Percentiles rank a stretch among this genome's conserved stretches.
These are phyloP conservation scores for Emydoidea blandingii DNA, from an alignment of 2,797 vertebrate genomes.

Conservation along the genomic window DNA sequence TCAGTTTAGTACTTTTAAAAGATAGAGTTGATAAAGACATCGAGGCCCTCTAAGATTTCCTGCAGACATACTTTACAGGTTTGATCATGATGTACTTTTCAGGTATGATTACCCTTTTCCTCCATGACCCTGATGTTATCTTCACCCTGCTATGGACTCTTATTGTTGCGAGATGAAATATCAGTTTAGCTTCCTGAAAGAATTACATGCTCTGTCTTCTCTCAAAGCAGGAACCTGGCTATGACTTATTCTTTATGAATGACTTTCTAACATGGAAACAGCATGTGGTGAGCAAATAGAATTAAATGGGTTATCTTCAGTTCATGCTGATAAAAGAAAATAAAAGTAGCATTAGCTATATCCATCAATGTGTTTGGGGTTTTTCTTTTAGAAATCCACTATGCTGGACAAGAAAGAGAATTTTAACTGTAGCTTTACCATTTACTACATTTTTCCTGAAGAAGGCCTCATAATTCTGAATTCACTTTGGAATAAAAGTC, in stretches of 20 bases:
- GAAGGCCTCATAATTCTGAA: not conserved
- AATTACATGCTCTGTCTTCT: constrained; percentile 62
- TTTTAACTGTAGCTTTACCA: not conserved
- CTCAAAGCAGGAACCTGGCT: not conserved
- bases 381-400: not conserved
- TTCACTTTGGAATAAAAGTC: not conserved
- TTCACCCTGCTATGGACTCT: constrained; percentile 33
- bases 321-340: constrained; percentile 31
- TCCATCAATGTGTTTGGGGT: not conserved
- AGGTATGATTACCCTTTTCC: constrained; percentile 47
- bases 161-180: constrained; percentile 36
- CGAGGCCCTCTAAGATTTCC: constrained; percentile 54
- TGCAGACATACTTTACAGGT: constrained; percentile 55
- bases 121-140: constrained; percentile 65
- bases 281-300: constrained; percentile 7
- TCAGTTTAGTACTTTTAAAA: constrained; percentile 34
- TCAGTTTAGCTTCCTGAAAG: constrained; percentile 51
- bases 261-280: constrained; percentile 32
- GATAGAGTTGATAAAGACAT: constrained; percentile 63
- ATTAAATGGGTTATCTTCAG: constrained; percentile 26
- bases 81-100: constrained; percentile 62
- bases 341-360: not conserved
- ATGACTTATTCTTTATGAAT: constrained; percentile 43
- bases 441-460: not conserved
- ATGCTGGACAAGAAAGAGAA: not conserved